phyloP scores from a whole-genome alignment of 2,888 invertebrate genomes.

The Leptogaster cylindrica region DNA sequence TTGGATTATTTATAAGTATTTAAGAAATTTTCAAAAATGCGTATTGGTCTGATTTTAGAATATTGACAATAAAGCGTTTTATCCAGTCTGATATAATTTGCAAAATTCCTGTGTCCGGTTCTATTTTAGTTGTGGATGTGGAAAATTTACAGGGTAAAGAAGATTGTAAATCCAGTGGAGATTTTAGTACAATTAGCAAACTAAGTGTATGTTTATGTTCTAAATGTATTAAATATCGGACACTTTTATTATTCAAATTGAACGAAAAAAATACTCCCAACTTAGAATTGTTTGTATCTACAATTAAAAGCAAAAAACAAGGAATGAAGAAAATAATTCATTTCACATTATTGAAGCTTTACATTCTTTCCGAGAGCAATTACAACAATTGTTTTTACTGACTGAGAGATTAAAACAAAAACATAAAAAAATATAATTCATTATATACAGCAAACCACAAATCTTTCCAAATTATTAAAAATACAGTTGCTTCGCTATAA shows the following conservation, averaged over 20 bases:
- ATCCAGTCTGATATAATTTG: conserved; percentile 17
- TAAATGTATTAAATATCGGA: background rate
- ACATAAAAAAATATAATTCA: background rate
- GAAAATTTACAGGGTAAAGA: background rate
- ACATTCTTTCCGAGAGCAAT: conserved; percentile 19
- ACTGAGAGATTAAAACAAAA: conserved; percentile 34
- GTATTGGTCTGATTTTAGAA: conserved; percentile 27
- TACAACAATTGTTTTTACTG: conserved; percentile 18
- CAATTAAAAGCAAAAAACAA: too few species aligned
- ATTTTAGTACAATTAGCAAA: conserved; percentile 1
- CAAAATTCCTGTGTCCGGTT: too few species aligned
- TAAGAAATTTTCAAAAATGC: conserved; percentile 4
- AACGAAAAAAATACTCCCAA: conserved; percentile 2
- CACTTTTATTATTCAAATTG: background rate
- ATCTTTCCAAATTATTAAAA: conserved; percentile 21
- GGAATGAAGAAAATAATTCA: conserved; percentile 16
- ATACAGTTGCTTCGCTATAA: conserved; percentile 31
- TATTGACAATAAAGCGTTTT: conserved; percentile 23
- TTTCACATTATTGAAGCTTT: conserved; percentile 24
- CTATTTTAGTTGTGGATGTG: background rate
- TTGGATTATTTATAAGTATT: background rate
- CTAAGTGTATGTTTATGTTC: conserved; percentile 1
- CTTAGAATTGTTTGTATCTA: too few species aligned
- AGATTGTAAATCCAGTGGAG: background rate
- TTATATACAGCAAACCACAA: conserved; percentile 31